phyloP scores from a whole-genome alignment of 1,140 invertebrate species.

The Lepeophtheirus salmonis region DNA sequence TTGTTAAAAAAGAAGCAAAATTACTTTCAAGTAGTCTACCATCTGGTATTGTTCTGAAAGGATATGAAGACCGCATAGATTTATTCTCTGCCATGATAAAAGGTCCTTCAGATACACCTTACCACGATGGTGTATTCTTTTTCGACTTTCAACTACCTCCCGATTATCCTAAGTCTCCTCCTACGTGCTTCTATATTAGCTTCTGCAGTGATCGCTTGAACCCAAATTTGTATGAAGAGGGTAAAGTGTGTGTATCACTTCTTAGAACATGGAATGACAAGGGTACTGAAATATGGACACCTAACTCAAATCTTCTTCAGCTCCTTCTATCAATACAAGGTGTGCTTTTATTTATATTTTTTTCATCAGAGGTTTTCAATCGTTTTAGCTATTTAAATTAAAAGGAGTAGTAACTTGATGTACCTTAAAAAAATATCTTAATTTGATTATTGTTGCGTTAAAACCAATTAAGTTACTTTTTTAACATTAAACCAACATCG shows the following conservation, averaged over 20 bases:
- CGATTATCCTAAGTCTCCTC: constrained; percentile 66
- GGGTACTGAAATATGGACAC: constrained; percentile 70
- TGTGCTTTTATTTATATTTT: constrained; percentile 25
- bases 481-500: too few species aligned
- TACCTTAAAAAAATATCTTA: too few species aligned
- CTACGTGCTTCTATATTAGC: constrained; percentile 70
- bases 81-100: constrained; percentile 75
- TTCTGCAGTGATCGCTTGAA: constrained; percentile 77
- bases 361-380: too few species aligned
- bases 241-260: constrained; percentile 65
- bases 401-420: too few species aligned
- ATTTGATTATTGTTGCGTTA: too few species aligned
- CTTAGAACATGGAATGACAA: constrained; percentile 76
- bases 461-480: too few species aligned
- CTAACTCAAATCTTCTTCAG: constrained; percentile 60
- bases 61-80: constrained; percentile 79
- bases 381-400: too few species aligned
- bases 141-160: constrained; percentile 81
- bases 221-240: constrained; percentile 87
- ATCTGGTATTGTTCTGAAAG: constrained; percentile 61
- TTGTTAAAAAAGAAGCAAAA: constrained; percentile 61
- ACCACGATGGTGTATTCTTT: constrained; percentile 79
- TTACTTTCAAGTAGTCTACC: constrained; percentile 61
- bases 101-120: constrained; percentile 73
- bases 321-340: constrained; percentile 85